phyloP scores from a whole-genome alignment of 2,888 invertebrate species.

The Metacarcinus magister region DNA sequence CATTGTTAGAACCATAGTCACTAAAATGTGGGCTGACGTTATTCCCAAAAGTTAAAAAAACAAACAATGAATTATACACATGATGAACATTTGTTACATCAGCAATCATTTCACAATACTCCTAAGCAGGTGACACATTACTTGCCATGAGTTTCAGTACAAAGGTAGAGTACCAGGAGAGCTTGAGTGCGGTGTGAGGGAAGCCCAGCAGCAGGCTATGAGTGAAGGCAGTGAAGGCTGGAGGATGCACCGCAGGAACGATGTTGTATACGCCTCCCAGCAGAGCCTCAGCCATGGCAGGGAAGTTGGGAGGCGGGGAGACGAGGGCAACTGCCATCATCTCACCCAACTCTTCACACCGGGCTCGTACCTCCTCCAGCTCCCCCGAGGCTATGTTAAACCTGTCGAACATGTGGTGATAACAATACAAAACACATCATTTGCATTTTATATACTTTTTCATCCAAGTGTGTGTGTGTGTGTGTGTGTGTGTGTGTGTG shows the following conservation, averaged over 20 bases:
- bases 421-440: not conserved
- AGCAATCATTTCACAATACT: too few species aligned
- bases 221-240: conserved; percentile 57
- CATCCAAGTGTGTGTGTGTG: not conserved
- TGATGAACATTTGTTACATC: too few species aligned
- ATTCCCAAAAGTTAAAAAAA: not conserved
- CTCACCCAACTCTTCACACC: conserved; percentile 46
- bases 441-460: too few species aligned
- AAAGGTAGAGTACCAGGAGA: conserved; percentile 55
- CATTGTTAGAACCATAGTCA: not conserved
- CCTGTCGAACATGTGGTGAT: conserved; percentile 13
- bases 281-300: conserved; percentile 67
- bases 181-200: not conserved
- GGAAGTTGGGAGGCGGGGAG: conserved; percentile 49
- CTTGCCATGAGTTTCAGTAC: conserved; percentile 57
- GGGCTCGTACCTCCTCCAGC: conserved; percentile 58
- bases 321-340: conserved; percentile 39
- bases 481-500: not conserved
- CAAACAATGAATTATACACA: too few species aligned
- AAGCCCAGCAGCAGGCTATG: conserved; percentile 21
- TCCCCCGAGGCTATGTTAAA: conserved; percentile 59
- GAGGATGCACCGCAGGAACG: conserved; percentile 60
- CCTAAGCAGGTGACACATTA: not conserved
- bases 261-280: conserved; percentile 70
- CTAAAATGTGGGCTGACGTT: not conserved